Base-by-base conservation (phyloP, 2,888 invertebrate genomes). In the Patella pellucida region DNA sequence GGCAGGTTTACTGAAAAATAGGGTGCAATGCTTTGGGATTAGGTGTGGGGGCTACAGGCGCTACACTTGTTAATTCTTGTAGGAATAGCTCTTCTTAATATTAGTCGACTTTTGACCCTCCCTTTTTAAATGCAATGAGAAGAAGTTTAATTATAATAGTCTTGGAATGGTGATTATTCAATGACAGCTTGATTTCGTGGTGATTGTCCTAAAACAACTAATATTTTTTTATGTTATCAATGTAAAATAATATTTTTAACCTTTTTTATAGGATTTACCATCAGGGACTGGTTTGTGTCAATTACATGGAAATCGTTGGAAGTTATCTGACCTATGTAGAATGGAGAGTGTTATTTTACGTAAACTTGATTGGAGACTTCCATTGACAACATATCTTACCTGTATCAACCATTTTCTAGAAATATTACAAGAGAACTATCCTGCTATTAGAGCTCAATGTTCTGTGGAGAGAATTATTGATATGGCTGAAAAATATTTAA, bases 321-420 rank as follows among this genome's bases (percentile, higher is more conserved):
- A 86, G 72, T 78, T 86, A 9, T 83, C 84, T 23, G 90, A 90
- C 79, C 80, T 90, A 31, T 80, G 82, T 31, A 84, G 87, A 68
- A 90, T 90, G 89, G 89, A 90, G 79, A 80, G 81, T 31, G 81
- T 86, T 50, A 83, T 90, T n/a, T 81, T 88, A 5, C 84, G 86
- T 27, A 87, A 89, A 69, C 82, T 90, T 15, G 79, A 79, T 71
- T 89, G 89, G 87, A 76, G 85, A 54, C 75, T 87, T 7, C 84
- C 85, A 1, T 78, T 83, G 19, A 83, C 84, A 16, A 86, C 88
- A 12, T 83, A 82, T 77, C 84, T 89, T 11, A 79, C 81, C 31
- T 85, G 87, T 78, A 79, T 87, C 56, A 80, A 80, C 50, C 70
- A 75, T 62, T 87, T 84, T 74, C 81, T 83, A 54, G 82, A 86